Percentiles rank a stretch among this genome's conserved stretches.
These are phyloP conservation scores for Trachelus troglodyta DNA, from an alignment of 2,888 invertebrate genomes.

Conservation along the genomic window DNA sequence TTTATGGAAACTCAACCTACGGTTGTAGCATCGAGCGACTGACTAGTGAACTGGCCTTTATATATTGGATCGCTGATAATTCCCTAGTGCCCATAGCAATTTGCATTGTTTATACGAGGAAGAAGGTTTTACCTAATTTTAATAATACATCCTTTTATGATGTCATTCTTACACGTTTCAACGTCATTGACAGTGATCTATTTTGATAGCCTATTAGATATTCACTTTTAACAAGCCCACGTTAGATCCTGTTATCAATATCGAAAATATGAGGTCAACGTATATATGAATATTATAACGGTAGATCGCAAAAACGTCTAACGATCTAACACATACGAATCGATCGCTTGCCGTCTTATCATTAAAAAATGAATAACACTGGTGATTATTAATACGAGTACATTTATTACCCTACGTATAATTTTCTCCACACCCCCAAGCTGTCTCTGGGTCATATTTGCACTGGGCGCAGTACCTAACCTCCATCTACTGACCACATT, in stretches of 20 bases:
- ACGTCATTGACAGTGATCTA: no score
- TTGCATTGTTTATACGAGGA: not conserved
- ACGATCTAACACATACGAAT: not conserved
- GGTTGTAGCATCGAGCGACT: not conserved
- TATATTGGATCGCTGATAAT: not conserved
- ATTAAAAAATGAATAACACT: not conserved
- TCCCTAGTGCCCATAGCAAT: not conserved
- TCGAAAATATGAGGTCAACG: no score
- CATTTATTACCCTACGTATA: not conserved
- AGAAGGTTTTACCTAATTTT: not conserved
- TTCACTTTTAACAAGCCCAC: no score
- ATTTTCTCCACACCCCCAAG: not conserved
- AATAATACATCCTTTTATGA: not conserved
- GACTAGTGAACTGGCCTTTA: not conserved
- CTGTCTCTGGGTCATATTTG: not conserved
- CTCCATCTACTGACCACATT: not conserved
- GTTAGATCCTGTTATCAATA: no score
- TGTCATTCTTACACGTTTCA: not conserved
- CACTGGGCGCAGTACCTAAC: not conserved
- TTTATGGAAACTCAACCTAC: not conserved
- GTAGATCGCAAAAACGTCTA: not conserved
- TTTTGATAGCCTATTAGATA: no score
- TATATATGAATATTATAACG: not conserved
- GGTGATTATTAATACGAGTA: not conserved
- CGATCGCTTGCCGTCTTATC: not conserved